Evolutionary conservation across 1,140 invertebrate genomes (phyloP).

Genomic region (Eumaeus atala): DNA sequence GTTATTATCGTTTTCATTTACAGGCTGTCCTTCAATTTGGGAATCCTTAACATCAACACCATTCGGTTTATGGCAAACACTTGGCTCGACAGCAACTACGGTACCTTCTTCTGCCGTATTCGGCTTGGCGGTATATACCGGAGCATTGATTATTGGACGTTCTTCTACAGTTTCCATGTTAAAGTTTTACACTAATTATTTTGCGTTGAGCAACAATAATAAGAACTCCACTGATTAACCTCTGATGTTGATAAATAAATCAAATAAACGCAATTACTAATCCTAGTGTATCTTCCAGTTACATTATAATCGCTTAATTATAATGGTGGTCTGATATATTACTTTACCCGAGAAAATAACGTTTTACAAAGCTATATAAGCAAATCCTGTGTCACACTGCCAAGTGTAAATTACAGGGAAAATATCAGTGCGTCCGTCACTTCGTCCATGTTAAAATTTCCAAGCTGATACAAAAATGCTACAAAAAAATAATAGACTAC

Average conservation of each 20-base stretch:
- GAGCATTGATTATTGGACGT: slow-evolving; percentile 24
- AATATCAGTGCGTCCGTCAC: slow-evolving; percentile 31
- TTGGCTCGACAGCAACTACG: slow-evolving; percentile 28
- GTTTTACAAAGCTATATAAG: not conserved
- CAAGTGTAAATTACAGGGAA: slow-evolving; percentile 7
- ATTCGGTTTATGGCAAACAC: slow-evolving; percentile 54
- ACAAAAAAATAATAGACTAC: not conserved
- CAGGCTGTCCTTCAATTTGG: not conserved
- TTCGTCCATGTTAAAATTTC: slow-evolving; percentile 28
- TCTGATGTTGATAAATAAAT: slow-evolving; percentile 50
- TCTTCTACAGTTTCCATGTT: slow-evolving; percentile 55
- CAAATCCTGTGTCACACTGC: not conserved
- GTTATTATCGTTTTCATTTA: not conserved
- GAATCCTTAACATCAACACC: slow-evolving; percentile 20
- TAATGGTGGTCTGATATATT: slow-evolving; percentile 1
- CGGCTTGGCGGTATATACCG: slow-evolving; percentile 33
- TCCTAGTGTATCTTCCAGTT: slow-evolving; percentile 17
- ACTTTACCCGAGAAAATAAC: slow-evolving; percentile 4
- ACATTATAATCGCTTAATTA: slow-evolving; percentile 21
- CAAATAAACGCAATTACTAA: slow-evolving; percentile 38
- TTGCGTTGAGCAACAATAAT: slow-evolving; percentile 12
- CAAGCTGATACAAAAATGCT: slow-evolving; percentile 16
- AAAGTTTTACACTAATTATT: not conserved
- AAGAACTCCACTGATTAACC: slow-evolving; percentile 31
- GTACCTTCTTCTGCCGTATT: slow-evolving; percentile 30